Evolutionary conservation across 2,113 vertebrate genomes (phyloP).

Genomic region (Nymphicus hollandicus): DNA sequence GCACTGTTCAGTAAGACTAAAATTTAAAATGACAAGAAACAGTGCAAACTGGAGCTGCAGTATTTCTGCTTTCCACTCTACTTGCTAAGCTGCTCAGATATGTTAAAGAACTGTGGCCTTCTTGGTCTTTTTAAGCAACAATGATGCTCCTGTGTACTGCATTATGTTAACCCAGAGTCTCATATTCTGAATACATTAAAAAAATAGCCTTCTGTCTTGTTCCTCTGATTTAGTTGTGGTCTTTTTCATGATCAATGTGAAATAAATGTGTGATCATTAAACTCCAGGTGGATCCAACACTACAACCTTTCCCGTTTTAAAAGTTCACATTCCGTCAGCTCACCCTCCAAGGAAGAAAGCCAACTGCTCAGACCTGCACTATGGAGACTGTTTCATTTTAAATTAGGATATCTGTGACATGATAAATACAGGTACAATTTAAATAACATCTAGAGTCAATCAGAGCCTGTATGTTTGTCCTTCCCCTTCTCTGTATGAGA

Average conservation of each 20-base stretch:
- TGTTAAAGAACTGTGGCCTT: background rate
- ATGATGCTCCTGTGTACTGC: background rate
- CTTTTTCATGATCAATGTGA: background rate
- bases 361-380: background rate
- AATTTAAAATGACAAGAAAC: background rate
- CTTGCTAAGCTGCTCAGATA: rapidly evolving
- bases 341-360: background rate
- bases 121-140: background rate
- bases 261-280: background rate
- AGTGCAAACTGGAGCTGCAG: background rate
- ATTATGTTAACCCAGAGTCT: background rate
- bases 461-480: background rate
- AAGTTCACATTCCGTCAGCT: background rate
- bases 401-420: background rate
- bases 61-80: background rate
- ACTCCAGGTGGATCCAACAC: background rate
- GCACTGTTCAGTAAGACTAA: background rate
- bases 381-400: background rate
- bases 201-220: background rate
- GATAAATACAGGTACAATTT: background rate
- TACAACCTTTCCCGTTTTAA: background rate
- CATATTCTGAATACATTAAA: background rate
- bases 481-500: background rate
- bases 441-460: background rate
- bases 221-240: background rate